Evolutionary conservation across 2,797 vertebrate genomes (phyloP).

Genomic region (Syngnathus acus): DNA sequence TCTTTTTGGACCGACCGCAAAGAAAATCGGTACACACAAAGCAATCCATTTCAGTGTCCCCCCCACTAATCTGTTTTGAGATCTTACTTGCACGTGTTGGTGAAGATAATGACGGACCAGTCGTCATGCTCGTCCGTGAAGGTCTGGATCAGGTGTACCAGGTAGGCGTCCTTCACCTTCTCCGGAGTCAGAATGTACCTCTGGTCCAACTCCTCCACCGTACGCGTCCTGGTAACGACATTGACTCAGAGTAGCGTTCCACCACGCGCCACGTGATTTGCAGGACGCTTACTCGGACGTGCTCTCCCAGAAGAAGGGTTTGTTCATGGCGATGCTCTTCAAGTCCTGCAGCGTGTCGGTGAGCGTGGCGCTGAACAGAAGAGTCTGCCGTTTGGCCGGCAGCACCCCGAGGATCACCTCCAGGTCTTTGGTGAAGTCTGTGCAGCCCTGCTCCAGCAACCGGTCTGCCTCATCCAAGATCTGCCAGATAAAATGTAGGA

Average conservation of each 20-base stretch:
- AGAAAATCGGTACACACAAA: background rate
- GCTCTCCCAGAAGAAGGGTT: constrained; percentile 93
- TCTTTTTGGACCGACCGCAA: background rate
- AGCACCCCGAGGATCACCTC: constrained; percentile 78
- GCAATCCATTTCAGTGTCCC: background rate
- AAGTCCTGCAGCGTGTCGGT: constrained; percentile 83
- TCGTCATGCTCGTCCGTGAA: constrained; percentile 85
- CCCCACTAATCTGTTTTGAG: background rate
- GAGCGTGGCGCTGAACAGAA: constrained; percentile 93
- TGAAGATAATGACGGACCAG: constrained; percentile 94
- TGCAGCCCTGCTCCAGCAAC: constrained; percentile 86
- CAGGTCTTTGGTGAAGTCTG: constrained; percentile 88
- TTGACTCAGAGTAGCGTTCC: background rate
- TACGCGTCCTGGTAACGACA: constrained; percentile 68
- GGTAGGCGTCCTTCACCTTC: constrained; percentile 87
- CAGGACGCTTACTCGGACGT: constrained; percentile 72
- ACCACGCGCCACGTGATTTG: background rate
- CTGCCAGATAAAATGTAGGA: constrained; percentile 47
- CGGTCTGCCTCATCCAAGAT: constrained; percentile 92
- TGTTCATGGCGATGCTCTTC: constrained; percentile 79
- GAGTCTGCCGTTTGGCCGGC: constrained; percentile 78
- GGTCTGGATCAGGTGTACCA: constrained; percentile 87
- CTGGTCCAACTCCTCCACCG: constrained; percentile 88
- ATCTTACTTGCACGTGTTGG: constrained; percentile 94
- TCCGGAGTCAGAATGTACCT: constrained; percentile 88